Evolutionary conservation across 92 coral and sea anemone species (phyloP).

Genomic region (Ricordea florida): DNA sequence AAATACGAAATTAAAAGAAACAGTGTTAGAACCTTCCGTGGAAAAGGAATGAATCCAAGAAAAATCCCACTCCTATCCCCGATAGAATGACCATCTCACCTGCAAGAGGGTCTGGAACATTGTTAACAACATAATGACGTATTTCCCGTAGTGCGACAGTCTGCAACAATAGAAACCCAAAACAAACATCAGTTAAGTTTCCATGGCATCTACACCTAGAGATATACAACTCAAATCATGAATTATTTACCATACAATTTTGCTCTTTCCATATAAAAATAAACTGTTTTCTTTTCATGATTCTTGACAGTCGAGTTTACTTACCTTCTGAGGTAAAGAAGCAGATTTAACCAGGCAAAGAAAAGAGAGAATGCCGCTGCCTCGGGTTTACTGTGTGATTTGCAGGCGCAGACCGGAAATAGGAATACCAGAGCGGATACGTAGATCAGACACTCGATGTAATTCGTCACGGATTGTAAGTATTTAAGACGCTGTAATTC

Average conservation of each 20-base stretch:
- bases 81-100: no score
- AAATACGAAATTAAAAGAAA: background rate
- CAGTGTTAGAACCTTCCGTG: no score
- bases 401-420: conserved; percentile 56
- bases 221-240: no score
- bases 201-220: no score
- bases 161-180: background rate
- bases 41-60: no score
- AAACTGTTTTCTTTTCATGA: no score
- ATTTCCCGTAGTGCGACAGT: conserved; percentile 82
- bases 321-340: conserved; percentile 85
- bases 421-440: conserved; percentile 64
- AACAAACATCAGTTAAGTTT: background rate
- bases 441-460: conserved; percentile 76
- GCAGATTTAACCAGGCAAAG: conserved; percentile 86
- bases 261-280: no score
- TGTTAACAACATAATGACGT: conserved; percentile 82
- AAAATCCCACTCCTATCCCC: no score
- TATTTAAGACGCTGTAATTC: conserved; percentile 70
- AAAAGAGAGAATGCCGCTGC: conserved; percentile 76
- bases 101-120: conserved; percentile 84
- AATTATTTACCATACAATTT: no score
- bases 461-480: conserved; percentile 58
- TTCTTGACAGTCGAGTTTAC: no score
- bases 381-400: conserved; percentile 18